These are phyloP conservation scores for Microctonus aethiopoides DNA, from an alignment of 2,888 invertebrate species.

Conservation along the genomic window DNA sequence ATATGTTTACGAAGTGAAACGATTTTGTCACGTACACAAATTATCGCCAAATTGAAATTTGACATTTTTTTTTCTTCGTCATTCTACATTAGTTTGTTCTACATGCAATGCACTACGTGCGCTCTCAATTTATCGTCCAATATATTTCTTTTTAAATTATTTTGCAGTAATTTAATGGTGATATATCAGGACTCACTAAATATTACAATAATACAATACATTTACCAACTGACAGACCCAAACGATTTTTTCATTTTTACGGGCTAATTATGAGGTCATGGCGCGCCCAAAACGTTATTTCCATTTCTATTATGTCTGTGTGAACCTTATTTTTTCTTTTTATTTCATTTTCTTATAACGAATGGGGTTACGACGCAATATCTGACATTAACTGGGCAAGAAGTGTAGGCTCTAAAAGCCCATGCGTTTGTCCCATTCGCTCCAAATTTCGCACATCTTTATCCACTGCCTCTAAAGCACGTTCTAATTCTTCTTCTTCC, in stretches of 20 bases:
- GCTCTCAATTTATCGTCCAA: conserved; percentile 41
- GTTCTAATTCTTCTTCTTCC: conserved; percentile 88
- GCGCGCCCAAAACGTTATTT: conserved; percentile 50
- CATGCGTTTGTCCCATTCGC: conserved; percentile 74
- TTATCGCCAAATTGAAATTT: conserved; percentile 32
- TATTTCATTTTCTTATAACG: too few species aligned
- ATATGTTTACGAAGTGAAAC: conserved; percentile 34
- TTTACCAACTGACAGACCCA: conserved; percentile 57
- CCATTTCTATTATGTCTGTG: conserved; percentile 18
- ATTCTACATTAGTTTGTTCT: conserved; percentile 26
- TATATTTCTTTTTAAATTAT: conserved; percentile 36
- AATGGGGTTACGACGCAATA: conserved; percentile 65
- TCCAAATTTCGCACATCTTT: conserved; percentile 79
- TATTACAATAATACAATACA: conserved; percentile 48
- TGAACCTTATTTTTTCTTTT: conserved; percentile 1
- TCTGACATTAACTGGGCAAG: conserved; percentile 67
- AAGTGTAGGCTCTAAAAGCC: conserved; percentile 71
- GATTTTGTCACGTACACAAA: conserved; percentile 34
- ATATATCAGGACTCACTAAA: conserved; percentile 21
- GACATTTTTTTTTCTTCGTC: conserved; percentile 23
- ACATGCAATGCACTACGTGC: conserved; percentile 37
- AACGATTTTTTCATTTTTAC: conserved; percentile 40
- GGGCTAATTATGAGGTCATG: conserved; percentile 25
- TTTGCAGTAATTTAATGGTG: conserved; percentile 27
- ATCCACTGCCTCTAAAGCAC: conserved; percentile 83